phyloP scores from a whole-genome alignment of 2,888 invertebrate species.

The Sthenelais limicola region DNA sequence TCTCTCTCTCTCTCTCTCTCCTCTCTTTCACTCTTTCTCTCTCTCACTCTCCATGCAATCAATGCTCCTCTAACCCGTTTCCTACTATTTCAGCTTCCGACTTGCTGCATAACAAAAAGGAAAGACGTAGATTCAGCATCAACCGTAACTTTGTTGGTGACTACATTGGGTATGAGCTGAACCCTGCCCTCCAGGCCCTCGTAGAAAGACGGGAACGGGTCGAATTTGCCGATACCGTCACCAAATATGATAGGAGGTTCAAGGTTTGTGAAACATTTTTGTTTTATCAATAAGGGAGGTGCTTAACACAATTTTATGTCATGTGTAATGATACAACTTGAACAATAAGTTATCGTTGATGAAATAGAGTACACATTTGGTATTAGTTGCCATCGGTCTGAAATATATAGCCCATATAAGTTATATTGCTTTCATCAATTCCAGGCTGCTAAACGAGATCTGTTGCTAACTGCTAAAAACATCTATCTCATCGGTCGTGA shows the following conservation, averaged over 20 bases:
- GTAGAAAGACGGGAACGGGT: conserved; percentile 79
- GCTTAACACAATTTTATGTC: not conserved
- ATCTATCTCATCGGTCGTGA: conserved; percentile 79
- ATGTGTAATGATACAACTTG: not conserved
- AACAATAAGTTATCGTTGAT: too few species aligned
- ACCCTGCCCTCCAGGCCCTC: conserved; percentile 76
- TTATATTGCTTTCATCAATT: conserved; percentile 35
- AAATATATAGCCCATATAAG: not conserved
- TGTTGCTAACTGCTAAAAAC: conserved; percentile 77
- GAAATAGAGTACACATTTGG: too few species aligned
- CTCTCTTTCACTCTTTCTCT: too few species aligned
- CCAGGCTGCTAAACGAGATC: conserved; percentile 77
- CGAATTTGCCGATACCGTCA: conserved; percentile 79
- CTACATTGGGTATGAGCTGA: conserved; percentile 79
- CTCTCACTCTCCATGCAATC: not conserved
- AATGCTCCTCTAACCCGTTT: not conserved
- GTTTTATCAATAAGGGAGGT: not conserved
- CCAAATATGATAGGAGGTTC: conserved; percentile 80
- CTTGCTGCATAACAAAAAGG: conserved; percentile 76
- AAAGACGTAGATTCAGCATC: conserved; percentile 77
- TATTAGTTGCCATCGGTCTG: too few species aligned
- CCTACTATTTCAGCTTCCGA: conserved; percentile 71
- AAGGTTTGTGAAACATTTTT: too few species aligned
- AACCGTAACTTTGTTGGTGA: conserved; percentile 81
- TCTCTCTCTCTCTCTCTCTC: too few species aligned